Base-by-base conservation (phyloP, 2,113 vertebrate genomes). In the Rhombomys opimus region DNA sequence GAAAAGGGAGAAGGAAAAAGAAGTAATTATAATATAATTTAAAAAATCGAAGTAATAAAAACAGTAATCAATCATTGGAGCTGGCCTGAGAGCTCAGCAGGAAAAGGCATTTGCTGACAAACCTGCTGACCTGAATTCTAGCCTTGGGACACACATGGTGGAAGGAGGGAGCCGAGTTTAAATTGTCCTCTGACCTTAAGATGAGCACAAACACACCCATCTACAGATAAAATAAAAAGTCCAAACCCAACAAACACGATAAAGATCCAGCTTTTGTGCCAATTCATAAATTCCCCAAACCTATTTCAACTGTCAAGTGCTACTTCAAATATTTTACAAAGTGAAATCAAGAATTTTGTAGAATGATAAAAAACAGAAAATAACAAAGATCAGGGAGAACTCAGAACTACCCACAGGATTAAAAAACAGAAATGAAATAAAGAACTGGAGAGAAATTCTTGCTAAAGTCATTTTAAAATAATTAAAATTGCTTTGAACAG, bases 261-360 rank as follows among this genome's bases (percentile, higher is more conserved):
- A 78, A 90, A 82, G 3, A 35, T 84, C 50, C 90, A 72, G 87
- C 23, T 92, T 89, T 67, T 22, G 27, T 65, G n/a, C 17, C 72
- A 88, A 90, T 12, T 75, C 90, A 67, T n/a, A 97, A 84, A 6
- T 61, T 78, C 72, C 25, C 75, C 41, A 81, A 90, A 54, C 18
- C 84, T 92, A 61, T 50, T 68, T 46, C 35, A 90, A 86, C 27
- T 65, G 30, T 72, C 18, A 46, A 75, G 76, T 41, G 6, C 18
- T 70, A 81, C 54, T 78, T 89, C 15, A 94, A 63, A 87, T 30
- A 32, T 41, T 87, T 84, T 46, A 82, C 54, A 35, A 76, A 92
- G 41, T 94, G 75, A 70, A 94, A 93, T 82, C 32, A 52, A 89
- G 22, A 94, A 70, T 90, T 93, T 50, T 92, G 18, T 76, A 92